A percentile compares a stretch with the other conserved stretches of the same genome.
Conservation (phyloP, 1,140 invertebrate genomes). For the Drosophila sucinea region DNA sequence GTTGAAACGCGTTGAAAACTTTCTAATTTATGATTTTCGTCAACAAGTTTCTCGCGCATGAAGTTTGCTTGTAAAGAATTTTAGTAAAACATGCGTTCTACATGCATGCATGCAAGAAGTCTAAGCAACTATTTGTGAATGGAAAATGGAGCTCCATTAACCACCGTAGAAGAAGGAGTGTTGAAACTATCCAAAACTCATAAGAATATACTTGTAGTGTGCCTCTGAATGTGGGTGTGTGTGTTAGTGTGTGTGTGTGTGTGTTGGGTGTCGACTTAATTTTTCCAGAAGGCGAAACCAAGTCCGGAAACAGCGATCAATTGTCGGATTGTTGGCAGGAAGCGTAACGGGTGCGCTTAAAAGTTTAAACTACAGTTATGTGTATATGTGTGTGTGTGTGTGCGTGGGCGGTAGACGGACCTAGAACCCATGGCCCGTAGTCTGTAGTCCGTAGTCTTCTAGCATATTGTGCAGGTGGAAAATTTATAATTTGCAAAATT, state of each 20-base stretch:
- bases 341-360: conserved; percentile 64
- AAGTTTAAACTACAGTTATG: conserved; percentile 64
- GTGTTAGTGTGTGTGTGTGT: conserved; percentile 1
- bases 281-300: conserved; percentile 44
- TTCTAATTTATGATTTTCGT: conserved; percentile 38
- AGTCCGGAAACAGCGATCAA: conserved; percentile 75
- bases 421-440: neutral
- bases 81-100: conserved; percentile 34
- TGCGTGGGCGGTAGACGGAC: neutral
- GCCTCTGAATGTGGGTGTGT: conserved; percentile 11
- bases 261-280: conserved; percentile 69
- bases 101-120: conserved; percentile 18
- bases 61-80: conserved; percentile 21
- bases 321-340: conserved; percentile 73
- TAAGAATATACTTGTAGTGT: conserved; percentile 1
- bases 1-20: conserved; percentile 19
- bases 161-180: conserved; percentile 5
- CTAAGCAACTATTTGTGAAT: conserved; percentile 45
- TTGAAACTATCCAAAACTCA: conserved; percentile 20
- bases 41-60: conserved; percentile 11
- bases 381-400: conserved; percentile 12
- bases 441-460: conserved; percentile 22
- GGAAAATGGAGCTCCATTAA: conserved; percentile 30
- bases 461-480: conserved; percentile 76
- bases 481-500: conserved; percentile 80